Evolutionary conservation across 2,888 invertebrate species (phyloP).

Genomic region (Pandemis cinnamomeana): DNA sequence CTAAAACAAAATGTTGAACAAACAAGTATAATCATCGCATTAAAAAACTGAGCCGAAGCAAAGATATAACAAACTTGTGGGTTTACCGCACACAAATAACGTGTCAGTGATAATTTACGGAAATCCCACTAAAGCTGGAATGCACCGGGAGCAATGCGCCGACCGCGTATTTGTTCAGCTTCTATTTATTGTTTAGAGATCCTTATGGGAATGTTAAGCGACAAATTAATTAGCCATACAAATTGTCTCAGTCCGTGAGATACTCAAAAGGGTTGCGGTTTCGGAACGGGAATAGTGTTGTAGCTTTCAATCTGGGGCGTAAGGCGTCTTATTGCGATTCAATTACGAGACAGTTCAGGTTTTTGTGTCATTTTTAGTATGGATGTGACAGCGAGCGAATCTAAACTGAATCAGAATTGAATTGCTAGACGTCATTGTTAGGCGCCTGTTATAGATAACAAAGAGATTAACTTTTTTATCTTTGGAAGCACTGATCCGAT

Average conservation of each 20-base stretch:
- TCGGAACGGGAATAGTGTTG: too few relatives aligned
- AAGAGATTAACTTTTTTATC: too few relatives aligned
- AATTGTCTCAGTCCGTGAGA: not conserved
- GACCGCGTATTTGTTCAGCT: slow-evolving; percentile 31
- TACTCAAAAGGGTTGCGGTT: too few relatives aligned
- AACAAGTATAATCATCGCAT: not conserved
- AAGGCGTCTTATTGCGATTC: too few relatives aligned
- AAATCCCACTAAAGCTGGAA: slow-evolving; percentile 15
- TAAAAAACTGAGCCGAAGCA: not conserved
- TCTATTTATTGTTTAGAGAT: slow-evolving; percentile 26
- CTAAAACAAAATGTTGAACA: not conserved
- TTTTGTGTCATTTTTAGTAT: too few relatives aligned
- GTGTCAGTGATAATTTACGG: slow-evolving; percentile 30
- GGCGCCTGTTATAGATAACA: too few relatives aligned
- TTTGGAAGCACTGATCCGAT: too few relatives aligned
- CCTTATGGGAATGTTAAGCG: slow-evolving; percentile 11
- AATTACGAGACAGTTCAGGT: too few relatives aligned
- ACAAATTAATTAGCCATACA: not conserved
- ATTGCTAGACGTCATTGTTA: too few relatives aligned
- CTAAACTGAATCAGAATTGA: too few relatives aligned
- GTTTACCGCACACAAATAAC: slow-evolving; percentile 19
- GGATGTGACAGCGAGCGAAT: too few relatives aligned
- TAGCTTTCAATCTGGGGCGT: too few relatives aligned
- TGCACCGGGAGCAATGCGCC: slow-evolving; percentile 23
- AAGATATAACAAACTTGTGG: not conserved